Evolutionary conservation across 2,797 vertebrate species (phyloP), one percentile per base, ranked within the genome.

Genomic region (Diplodus sargus): DNA sequence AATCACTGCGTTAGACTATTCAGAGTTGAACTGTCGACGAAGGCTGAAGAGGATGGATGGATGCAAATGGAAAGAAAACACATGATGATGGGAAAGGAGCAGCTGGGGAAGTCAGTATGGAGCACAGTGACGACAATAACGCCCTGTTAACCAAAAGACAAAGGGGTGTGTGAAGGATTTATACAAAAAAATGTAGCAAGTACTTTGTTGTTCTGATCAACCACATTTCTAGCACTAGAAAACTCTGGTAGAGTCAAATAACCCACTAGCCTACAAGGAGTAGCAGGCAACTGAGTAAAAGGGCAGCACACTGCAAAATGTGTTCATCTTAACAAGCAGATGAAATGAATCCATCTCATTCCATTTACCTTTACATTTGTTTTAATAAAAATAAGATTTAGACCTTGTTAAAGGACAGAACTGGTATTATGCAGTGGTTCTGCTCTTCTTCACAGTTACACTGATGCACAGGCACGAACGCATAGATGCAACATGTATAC

Each of bases 1-100:
- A 85, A 79, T 54, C 77, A 74, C 78, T 64, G 80, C 30, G 4
- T 58, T 14, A 48, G 42, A 76, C n/a, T 28, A 68, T 51, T 62
- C 8, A 66, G 73, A 76, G 47, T 3, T 51, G 52, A 47, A 28
- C 1, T 52, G 68, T 70, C 80, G 66, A 74, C 17, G 49, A 47
- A 67, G 78, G 43, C 9, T 77, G 34, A 39, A 58, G 20, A 76
- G 5, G 49, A 12, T 16, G 47, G 54, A 61, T 39, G 51, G 59
- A 25, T 53, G 59, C 53, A 71, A 66, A 82, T 43, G 67, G 25
- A 42, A 65, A 59, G 70, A 66, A 82, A 34, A 80, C 42, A 83
- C 53, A 56, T 53, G 54, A 51, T 65, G 39, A 80, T 60, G 58
- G 34, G 43, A 60, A 59, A 47, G 64, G 39, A 74, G 71, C 51